Conservation (phyloP, 1,140 invertebrate genomes). For the Steinernema khuongi region DNA sequence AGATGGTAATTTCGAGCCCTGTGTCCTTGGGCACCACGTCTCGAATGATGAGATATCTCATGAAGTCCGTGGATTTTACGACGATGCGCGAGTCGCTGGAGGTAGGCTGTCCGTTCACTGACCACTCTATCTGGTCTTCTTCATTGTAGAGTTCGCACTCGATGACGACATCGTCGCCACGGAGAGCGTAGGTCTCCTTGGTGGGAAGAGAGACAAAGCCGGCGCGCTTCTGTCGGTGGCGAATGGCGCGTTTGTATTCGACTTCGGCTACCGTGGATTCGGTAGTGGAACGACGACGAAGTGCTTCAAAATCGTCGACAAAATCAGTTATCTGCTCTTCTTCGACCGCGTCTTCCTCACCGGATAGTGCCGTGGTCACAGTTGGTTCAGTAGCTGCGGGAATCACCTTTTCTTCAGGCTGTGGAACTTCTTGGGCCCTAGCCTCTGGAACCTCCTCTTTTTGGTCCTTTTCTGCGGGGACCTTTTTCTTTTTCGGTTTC, state of each 20-base stretch:
- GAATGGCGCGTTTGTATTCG: background rate
- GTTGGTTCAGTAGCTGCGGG: background rate
- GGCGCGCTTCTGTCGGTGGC: background rate
- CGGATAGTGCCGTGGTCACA: conserved; percentile 17
- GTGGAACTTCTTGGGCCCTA: background rate
- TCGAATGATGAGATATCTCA: conserved; percentile 44
- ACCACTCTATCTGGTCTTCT: conserved; percentile 51
- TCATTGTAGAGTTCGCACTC: conserved; percentile 54
- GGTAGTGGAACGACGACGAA: background rate
- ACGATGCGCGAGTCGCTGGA: conserved; percentile 33
- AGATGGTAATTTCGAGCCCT: conserved; percentile 27
- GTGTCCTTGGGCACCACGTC: conserved; percentile 45
- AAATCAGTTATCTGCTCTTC: background rate
- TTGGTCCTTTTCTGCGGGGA: background rate
- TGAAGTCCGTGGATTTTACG: conserved; percentile 38
- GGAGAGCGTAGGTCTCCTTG: conserved; percentile 38
- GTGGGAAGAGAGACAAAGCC: conserved; percentile 29
- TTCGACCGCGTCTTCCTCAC: conserved; percentile 15
- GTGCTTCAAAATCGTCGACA: background rate
- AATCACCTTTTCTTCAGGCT: background rate
- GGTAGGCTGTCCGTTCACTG: conserved; percentile 45
- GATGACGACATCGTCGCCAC: conserved; percentile 49
- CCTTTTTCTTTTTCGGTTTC: background rate
- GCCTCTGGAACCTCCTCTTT: background rate
- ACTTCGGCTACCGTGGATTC: background rate